Evolutionary conservation across 2,888 invertebrate genomes (phyloP).

Genomic region (Malacosoma neustria): DNA sequence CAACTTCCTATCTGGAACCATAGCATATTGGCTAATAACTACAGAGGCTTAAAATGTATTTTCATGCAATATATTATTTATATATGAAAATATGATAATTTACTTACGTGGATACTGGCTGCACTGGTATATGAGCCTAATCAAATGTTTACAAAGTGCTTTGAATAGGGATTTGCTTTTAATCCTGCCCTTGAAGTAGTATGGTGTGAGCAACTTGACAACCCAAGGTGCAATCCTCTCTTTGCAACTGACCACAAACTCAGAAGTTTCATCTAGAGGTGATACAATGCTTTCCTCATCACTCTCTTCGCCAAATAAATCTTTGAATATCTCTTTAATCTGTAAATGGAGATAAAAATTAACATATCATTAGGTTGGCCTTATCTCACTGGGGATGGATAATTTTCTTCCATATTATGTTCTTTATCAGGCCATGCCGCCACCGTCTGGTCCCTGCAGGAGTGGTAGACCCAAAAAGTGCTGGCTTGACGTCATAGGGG

Average conservation of each 20-base stretch:
- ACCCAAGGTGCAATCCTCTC: conserved; percentile 77
- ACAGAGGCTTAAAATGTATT: too few relatives aligned
- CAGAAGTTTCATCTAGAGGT: conserved; percentile 65
- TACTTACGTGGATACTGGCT: conserved; percentile 72
- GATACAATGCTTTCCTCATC: conserved; percentile 70
- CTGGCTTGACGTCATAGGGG: too few relatives aligned
- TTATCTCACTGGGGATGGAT: too few relatives aligned
- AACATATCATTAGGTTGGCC: too few relatives aligned
- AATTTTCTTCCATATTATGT: too few relatives aligned
- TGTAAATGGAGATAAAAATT: conserved; percentile 28
- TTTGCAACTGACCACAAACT: conserved; percentile 69
- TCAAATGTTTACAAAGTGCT: conserved; percentile 73
- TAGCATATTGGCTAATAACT: too few relatives aligned
- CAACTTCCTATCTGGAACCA: too few relatives aligned
- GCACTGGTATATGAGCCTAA: conserved; percentile 72
- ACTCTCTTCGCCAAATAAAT: conserved; percentile 67
- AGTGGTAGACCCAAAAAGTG: too few relatives aligned
- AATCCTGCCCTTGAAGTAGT: conserved; percentile 75
- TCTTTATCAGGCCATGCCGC: too few relatives aligned
- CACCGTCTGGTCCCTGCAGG: too few relatives aligned
- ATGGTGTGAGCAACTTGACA: conserved; percentile 76
- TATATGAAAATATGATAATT: conserved; percentile 1
- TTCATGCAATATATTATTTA: too few relatives aligned
- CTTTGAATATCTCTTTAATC: conserved; percentile 54
- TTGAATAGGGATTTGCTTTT: conserved; percentile 77